Conservation (phyloP, 2,113 vertebrate genomes). For the Chloropsis cyanopogon region DNA sequence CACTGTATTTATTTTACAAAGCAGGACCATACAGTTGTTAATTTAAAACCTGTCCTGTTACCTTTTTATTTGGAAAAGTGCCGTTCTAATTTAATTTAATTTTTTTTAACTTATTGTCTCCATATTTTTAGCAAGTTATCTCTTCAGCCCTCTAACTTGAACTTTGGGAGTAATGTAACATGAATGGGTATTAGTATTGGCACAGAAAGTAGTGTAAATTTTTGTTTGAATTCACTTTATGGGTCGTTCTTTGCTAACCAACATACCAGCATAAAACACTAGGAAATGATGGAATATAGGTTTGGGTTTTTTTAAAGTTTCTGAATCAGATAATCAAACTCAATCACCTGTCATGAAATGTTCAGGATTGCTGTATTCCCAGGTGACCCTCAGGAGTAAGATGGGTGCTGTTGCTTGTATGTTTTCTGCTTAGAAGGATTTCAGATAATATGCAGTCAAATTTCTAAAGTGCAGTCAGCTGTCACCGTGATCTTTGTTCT, state of each 20-base stretch:
- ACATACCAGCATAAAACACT: not conserved
- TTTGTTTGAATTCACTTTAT: not conserved
- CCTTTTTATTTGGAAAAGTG: not conserved
- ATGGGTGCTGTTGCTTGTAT: not conserved
- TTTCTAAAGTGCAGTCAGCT: not conserved
- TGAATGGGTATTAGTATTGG: not conserved
- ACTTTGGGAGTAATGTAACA: not conserved
- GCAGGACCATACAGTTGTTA: not conserved
- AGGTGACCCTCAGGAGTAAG: not conserved
- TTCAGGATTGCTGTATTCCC: not conserved
- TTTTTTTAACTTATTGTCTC: not conserved
- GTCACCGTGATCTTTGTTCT: not conserved
- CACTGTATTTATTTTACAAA: not conserved
- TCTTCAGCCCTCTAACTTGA: not conserved
- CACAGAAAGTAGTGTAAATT: not conserved
- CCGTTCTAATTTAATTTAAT: not conserved
- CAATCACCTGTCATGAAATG: not conserved
- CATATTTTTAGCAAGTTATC: not conserved
- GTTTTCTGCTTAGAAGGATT: not conserved
- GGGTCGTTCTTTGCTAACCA: not conserved
- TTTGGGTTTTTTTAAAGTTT: not conserved
- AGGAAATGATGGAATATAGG: not conserved
- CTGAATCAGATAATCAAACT: not conserved
- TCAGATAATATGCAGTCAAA: not conserved
- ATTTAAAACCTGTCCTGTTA: not conserved